Conservation (phyloP, 2,888 invertebrate species). For the Caradrina clavipalpis region DNA sequence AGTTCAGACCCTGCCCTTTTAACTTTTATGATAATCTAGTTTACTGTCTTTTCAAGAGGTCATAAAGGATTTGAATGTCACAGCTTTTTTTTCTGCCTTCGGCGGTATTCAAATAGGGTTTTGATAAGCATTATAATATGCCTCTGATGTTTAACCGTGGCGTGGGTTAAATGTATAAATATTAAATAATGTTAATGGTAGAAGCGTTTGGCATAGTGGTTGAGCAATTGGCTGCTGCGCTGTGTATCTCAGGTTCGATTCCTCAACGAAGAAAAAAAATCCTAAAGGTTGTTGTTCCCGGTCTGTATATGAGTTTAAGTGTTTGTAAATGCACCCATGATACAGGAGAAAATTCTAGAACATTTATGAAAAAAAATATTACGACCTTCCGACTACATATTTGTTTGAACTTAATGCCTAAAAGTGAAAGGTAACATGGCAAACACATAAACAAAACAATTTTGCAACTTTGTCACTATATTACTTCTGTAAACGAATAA, state of each 20-base stretch:
- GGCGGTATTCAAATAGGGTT: constrained; percentile 15
- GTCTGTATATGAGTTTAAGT: too few relatives aligned
- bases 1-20: not conserved
- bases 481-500: not conserved
- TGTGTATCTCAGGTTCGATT: too few relatives aligned
- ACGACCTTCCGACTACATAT: not conserved
- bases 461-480: not conserved
- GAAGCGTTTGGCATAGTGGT: too few relatives aligned
- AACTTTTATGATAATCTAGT: constrained; percentile 13
- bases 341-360: too few relatives aligned
- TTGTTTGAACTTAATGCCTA: too few relatives aligned
- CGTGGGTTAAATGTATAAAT: not conserved
- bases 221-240: too few relatives aligned
- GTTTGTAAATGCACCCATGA: too few relatives aligned
- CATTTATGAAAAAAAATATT: not conserved
- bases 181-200: not conserved
- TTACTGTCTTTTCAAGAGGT: constrained; percentile 18
- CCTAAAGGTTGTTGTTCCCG: too few relatives aligned
- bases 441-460: constrained; percentile 1
- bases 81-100: not conserved
- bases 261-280: too few relatives aligned
- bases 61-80: not conserved
- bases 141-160: not conserved
- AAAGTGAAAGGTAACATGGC: too few relatives aligned
- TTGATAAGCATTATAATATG: not conserved